Evolutionary conservation across 2,113 vertebrate species (phyloP).

Genomic region (Phrynocephalus versicolor): DNA sequence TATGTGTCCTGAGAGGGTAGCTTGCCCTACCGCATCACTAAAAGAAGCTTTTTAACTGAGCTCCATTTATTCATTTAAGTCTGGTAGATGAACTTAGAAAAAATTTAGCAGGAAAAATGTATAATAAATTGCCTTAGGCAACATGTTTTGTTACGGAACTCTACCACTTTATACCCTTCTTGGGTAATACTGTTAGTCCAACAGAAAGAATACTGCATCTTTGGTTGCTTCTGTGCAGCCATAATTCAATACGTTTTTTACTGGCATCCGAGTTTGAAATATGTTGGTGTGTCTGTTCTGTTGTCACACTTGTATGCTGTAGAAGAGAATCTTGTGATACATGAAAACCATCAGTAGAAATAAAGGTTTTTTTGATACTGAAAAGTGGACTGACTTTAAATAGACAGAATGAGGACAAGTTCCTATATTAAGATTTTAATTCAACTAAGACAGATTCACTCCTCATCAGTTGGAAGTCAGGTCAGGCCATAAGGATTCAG

Average conservation of each 20-base stretch:
- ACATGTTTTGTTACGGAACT: neutral
- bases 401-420: too few relatives aligned
- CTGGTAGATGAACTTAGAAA: conserved; percentile 45
- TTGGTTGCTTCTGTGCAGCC: neutral
- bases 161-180: neutral
- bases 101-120: conserved; percentile 26
- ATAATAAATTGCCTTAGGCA: conserved; percentile 16
- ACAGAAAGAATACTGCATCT: neutral
- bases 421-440: too few relatives aligned
- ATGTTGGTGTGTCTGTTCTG: neutral
- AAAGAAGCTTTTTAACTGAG: conserved; percentile 37
- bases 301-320: neutral
- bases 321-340: too few relatives aligned
- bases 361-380: too few relatives aligned
- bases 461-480: too few relatives aligned
- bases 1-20: conserved; percentile 69
- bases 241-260: neutral
- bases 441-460: too few relatives aligned
- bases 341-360: too few relatives aligned
- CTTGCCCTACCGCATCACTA: conserved; percentile 47
- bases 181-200: neutral
- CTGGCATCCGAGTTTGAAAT: neutral
- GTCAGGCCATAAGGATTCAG: too few relatives aligned
- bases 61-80: conserved; percentile 39
- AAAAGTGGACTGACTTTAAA: too few relatives aligned